Percentiles rank a stretch among this genome's conserved stretches.
These are phyloP conservation scores for Hippocampus zosterae DNA, from an alignment of 2,113 vertebrate species.

Conservation along the genomic window DNA sequence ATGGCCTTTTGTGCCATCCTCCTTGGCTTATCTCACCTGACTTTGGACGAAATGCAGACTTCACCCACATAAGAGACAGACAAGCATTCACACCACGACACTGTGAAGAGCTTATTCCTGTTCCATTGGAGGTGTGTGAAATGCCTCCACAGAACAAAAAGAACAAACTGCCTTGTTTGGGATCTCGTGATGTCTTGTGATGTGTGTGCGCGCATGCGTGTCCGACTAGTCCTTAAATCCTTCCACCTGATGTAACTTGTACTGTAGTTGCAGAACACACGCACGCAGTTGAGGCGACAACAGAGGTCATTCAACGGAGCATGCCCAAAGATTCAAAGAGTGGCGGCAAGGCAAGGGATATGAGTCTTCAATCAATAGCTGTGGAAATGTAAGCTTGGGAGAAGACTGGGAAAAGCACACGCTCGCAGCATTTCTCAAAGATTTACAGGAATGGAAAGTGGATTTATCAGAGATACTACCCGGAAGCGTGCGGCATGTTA, in stretches of 20 bases:
- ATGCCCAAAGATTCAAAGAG: neutral
- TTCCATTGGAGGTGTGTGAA: neutral
- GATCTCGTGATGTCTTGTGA: neutral
- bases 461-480: neutral
- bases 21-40: neutral
- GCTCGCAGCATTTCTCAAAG: neutral
- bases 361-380: neutral
- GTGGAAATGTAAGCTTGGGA: neutral
- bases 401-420: neutral
- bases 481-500: neutral
- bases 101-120: neutral
- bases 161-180: neutral
- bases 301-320: neutral
- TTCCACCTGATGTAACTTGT: neutral
- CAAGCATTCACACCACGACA: neutral
- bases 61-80: neutral
- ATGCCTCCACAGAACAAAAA: neutral
- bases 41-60: neutral
- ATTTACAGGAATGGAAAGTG: neutral
- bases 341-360: neutral
- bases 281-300: neutral
- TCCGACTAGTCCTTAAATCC: constrained; percentile 1
- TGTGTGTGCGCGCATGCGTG: neutral
- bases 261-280: neutral
- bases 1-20: too few species aligned